Evolutionary conservation across 2,888 invertebrate species (phyloP), one percentile per base, ranked within the genome.

Genomic region (Spilosoma lubricipeda): DNA sequence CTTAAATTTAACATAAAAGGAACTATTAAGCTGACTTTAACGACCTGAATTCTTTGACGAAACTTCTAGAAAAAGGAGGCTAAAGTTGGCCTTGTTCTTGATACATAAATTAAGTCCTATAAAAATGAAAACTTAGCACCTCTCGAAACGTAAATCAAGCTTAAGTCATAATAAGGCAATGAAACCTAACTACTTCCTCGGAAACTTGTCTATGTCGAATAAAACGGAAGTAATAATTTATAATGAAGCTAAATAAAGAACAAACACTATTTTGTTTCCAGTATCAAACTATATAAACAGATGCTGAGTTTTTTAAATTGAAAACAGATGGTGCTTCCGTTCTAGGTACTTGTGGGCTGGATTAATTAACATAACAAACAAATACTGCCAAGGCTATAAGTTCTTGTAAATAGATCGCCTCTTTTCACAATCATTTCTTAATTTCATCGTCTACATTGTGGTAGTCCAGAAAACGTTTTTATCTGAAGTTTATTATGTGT

Each of bases 271-370:
- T 66, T 72, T 72, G 67, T 48, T 72, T 63, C 33, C 42, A 39
- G 59, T 59, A 59, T n/a, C 42, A 48, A 68, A 64, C 59, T 67
- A 56, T 42, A 42, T 48, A 72, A 63, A 64, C 52, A 73, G 63
- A 69, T 64, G 48, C 23, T 72, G 59, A 23, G 39, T 59, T 59
- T 59, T n/a, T 70, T 33, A 27, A n/a, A 59, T 70, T 70, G 39
- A 70, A 70, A 73, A 70, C 73, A 73, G 69, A 73, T 73, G 73
- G 52, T 23, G 73, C 30, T 73, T 73, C 73, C 73, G 73, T 70
- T 73, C 56, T 42, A 65, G 9, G 42, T 39, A 64, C 45, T 64
- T 71, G 45, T 68, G 45, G 63, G 39, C 48, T 63, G 39, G 68
- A 73, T 73, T 59, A 42, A 59, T 70, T 56, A 70, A 70, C 42